Conservation (phyloP, 2,113 vertebrate species). For the Pseudorasbora parva region DNA sequence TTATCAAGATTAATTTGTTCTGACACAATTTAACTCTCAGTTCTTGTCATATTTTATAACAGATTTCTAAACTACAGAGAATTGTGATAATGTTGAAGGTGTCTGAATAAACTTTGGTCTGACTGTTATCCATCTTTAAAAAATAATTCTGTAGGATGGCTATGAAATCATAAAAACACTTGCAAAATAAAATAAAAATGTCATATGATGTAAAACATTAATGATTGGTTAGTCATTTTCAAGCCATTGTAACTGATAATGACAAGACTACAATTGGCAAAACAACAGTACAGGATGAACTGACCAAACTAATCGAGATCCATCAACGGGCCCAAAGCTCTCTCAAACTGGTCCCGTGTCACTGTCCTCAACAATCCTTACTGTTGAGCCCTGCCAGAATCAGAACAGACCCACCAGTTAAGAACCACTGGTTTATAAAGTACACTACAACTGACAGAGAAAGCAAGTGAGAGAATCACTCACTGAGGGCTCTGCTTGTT, state of each 20-base stretch:
- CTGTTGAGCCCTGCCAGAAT: background rate
- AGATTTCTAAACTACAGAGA: too few relatives aligned
- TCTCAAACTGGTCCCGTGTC: background rate
- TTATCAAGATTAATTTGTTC: too few relatives aligned
- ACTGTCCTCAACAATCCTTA: background rate
- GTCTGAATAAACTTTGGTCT: too few relatives aligned
- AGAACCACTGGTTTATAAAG: background rate
- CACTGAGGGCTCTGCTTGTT: background rate
- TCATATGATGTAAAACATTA: background rate
- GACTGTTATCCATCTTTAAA: too few relatives aligned
- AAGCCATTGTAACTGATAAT: background rate
- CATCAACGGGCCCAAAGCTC: background rate
- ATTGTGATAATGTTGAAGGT: too few relatives aligned
- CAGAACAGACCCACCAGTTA: constrained; percentile 6
- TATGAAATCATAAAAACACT: too few relatives aligned
- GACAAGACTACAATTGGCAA: background rate
- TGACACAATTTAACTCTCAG: too few relatives aligned
- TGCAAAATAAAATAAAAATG: background rate
- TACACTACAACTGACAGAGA: constrained; percentile 3
- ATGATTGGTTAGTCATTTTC: background rate
- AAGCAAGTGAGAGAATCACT: background rate
- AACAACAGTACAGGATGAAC: background rate
- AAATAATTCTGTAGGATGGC: too few relatives aligned
- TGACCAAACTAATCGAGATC: background rate
- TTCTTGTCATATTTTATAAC: too few relatives aligned